Evolutionary conservation across 2,113 vertebrate species (phyloP).

Genomic region (Ranitomeya imitator): DNA sequence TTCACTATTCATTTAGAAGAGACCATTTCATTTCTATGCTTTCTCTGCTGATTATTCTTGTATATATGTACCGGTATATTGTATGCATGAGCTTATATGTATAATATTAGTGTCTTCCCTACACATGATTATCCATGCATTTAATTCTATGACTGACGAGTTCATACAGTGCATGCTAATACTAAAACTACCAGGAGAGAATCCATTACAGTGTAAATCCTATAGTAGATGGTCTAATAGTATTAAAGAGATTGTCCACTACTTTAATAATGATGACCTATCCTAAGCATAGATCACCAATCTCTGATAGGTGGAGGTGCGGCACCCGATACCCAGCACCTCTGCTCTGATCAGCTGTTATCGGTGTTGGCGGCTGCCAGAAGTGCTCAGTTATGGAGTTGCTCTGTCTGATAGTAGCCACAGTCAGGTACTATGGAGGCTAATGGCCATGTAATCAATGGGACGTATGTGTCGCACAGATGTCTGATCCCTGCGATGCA

Average conservation of each 20-base stretch:
- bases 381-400: no score
- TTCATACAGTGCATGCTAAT: background rate
- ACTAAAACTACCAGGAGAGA: background rate
- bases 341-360: no score
- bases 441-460: no score
- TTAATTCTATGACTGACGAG: background rate
- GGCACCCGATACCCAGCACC: no score
- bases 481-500: no score
- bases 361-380: no score
- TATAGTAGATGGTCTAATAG: background rate
- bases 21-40: background rate
- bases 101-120: background rate
- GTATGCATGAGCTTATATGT: background rate
- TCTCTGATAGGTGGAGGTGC: no score
- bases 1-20: background rate
- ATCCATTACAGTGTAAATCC: background rate
- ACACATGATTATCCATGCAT: background rate
- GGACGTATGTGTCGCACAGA: no score
- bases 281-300: no score
- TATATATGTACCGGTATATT: conserved; percentile 3
- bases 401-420: no score
- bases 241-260: background rate
- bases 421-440: no score
- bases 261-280: no score
- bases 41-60: background rate